Evolutionary conservation across 1,140 invertebrate species (phyloP).

Genomic region (Andricus grossulariae): DNA sequence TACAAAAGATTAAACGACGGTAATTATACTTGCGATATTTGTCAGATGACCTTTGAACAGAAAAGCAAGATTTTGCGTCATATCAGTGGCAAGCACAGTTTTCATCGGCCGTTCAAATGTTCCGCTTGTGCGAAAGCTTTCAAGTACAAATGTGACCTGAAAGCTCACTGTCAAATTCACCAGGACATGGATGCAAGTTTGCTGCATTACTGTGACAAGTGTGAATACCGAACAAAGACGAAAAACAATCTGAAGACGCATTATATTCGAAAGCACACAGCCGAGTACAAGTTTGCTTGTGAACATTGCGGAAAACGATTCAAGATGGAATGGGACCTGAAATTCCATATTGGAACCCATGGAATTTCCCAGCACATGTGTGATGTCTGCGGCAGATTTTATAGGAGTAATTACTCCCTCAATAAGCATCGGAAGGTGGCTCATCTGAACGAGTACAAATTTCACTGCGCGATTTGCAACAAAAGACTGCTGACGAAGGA

Average conservation of each 20-base stretch:
- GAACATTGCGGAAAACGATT: constrained; percentile 76
- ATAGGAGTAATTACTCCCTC: constrained; percentile 54
- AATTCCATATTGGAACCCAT: constrained; percentile 74
- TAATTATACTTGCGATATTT: constrained; percentile 69
- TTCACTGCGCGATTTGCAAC: constrained; percentile 69
- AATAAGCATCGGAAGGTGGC: constrained; percentile 56
- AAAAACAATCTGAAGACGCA: constrained; percentile 75
- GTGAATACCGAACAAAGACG: constrained; percentile 73
- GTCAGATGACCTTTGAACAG: constrained; percentile 71
- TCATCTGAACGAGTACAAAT: constrained; percentile 59
- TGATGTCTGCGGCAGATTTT: constrained; percentile 60
- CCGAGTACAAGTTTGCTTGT: constrained; percentile 78
- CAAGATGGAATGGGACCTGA: constrained; percentile 71
- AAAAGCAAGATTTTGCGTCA: constrained; percentile 79
- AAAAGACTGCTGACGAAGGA: constrained; percentile 71
- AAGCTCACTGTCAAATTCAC: constrained; percentile 51
- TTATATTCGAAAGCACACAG: constrained; percentile 74
- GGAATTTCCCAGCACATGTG: constrained; percentile 53
- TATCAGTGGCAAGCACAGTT: constrained; percentile 72
- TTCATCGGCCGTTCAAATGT: constrained; percentile 81
- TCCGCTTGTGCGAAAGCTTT: constrained; percentile 82
- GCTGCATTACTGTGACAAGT: constrained; percentile 67
- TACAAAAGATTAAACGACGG: constrained; percentile 52
- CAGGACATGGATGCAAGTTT: constrained; percentile 35
- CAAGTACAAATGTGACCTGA: constrained; percentile 80